These are phyloP conservation scores for Cherax destructor DNA, from an alignment of 1,140 invertebrate species.

Conservation along the genomic window DNA sequence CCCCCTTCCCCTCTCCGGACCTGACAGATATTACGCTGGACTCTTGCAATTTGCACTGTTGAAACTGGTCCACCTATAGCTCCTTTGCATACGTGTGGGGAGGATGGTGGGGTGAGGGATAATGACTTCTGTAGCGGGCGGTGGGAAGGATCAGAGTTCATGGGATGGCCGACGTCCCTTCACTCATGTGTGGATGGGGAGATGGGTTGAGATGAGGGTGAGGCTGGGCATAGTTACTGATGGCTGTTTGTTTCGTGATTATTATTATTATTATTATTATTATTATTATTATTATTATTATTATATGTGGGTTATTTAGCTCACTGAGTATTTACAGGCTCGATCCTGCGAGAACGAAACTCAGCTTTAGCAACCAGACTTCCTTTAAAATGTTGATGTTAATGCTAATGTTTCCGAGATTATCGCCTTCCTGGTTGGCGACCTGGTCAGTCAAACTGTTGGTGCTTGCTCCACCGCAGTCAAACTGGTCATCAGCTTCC, in stretches of 20 bases:
- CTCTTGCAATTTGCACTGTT: slow-evolving; percentile 53
- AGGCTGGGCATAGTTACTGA: not conserved
- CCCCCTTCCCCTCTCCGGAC: not conserved
- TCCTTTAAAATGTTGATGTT: too few relatives aligned
- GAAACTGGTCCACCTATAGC: slow-evolving; percentile 38
- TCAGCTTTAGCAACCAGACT: too few relatives aligned
- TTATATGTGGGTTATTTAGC: too few relatives aligned
- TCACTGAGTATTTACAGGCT: too few relatives aligned
- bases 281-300: not conserved
- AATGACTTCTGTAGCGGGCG: not conserved
- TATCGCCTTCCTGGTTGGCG: too few relatives aligned
- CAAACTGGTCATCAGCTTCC: too few relatives aligned
- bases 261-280: not conserved
- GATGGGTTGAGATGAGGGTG: not conserved
- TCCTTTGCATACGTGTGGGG: slow-evolving; percentile 26
- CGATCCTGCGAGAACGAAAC: too few relatives aligned
- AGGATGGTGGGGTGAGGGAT: not conserved
- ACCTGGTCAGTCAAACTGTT: too few relatives aligned
- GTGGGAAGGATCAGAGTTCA: not conserved
- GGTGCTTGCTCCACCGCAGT: too few relatives aligned
- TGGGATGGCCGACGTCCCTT: not conserved
- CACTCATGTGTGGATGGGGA: not conserved
- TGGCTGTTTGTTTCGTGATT: not conserved
- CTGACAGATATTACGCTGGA: slow-evolving; percentile 55
- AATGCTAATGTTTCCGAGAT: too few relatives aligned